Base-by-base conservation (phyloP, 2,888 invertebrate species). In the Scaptomyza polygonia region DNA sequence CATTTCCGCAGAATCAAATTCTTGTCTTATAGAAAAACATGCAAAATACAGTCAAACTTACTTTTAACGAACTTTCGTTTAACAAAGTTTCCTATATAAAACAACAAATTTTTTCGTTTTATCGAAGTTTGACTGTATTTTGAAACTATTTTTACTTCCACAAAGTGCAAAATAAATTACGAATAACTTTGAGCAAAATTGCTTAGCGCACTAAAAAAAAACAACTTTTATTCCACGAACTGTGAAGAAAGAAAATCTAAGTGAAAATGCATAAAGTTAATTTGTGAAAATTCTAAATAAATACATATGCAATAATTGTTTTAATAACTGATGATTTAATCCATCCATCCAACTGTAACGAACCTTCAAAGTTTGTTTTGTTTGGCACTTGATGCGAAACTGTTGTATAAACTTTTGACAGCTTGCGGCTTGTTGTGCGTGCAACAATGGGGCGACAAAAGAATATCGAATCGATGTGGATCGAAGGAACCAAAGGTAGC, bases 401-500 rank as follows among this genome's bases (percentile, higher is more conserved):
- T 79, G 71, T 61, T 76, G 62, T 59, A 61, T 11, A 63, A 77
- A 71, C 62, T 79, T 79, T 44, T 48, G 79, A 74, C 70, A 70
- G 45, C 48, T 62, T 73, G 68, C 42, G 47, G 62, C 47, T 34
- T n/a, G 9, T 29, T 25, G 42, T n/a, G n/a, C n/a, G n/a, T n/a
- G n/a, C n/a, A n/a, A n/a, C n/a, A n/a, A n/a, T n/a, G n/a, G 12
- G 12, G 53, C 27, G 51, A 56, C 58, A 71, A 55, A 43, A 36
- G 55, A 51, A 58, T 45, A 36, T 58, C 62, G 62, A 75, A 77
- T 68, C 27, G 43, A 47, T 44, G 43, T 29, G n/a, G n/a, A n/a
- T n/a, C 44, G n/a, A n/a, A 34, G 32, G 36, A 14, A 36, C 14
- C 34, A n/a, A 34, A n/a, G 34, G 34, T n/a, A 32, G 14, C 2